Base-by-base conservation (phyloP, 1,140 invertebrate species). In the Drosophila ironensis region DNA sequence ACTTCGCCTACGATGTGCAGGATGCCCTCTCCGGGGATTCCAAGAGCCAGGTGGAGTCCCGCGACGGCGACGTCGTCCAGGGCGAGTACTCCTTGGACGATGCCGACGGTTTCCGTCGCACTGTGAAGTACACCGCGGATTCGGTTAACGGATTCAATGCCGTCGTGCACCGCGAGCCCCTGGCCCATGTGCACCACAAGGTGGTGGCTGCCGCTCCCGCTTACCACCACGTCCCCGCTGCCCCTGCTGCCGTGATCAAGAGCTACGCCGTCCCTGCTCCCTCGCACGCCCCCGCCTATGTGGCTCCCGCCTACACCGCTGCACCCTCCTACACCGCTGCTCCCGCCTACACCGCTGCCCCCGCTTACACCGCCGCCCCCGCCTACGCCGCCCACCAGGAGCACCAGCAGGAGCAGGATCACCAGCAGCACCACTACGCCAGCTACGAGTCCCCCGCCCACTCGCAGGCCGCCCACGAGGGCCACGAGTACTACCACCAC, bases 1-100 rank as follows among this genome's bases (percentile, higher is more conserved):
- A 87, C 57, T 92, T 89, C 66, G 90, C 87, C 28, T 92, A 92
- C 52, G 89, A 90, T 46, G 89, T 92, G 11, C 88, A 92, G 72
- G 92, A 93, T 76, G 88, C 91, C 7, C 73, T 90, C 46, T 93
- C 91, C 44, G 92, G 93, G 1, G 92, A 93, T 69, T 90, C 91
- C 60, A 93, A 93, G 90, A 91, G 90, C 48, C 92, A 93, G 64
- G 89, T 91, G 54, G 92, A 93, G 90, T 91, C 89, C 41, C 89
- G 92, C 19, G 90, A 92, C n/a, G 93, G 93, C 9, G 92, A 93
- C 78, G 89, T 91, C 7, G 92, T 93, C 27, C 90, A 90, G 63
- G 89, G 77, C 22, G 75, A 81, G 78, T 80, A 87, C 74, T 76
- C 90, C 6, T 38, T 89, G 57, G 69, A 88, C 14, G 91, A 91